Conservation (phyloP, 1,140 invertebrate species). For the Papilio polytes region DNA sequence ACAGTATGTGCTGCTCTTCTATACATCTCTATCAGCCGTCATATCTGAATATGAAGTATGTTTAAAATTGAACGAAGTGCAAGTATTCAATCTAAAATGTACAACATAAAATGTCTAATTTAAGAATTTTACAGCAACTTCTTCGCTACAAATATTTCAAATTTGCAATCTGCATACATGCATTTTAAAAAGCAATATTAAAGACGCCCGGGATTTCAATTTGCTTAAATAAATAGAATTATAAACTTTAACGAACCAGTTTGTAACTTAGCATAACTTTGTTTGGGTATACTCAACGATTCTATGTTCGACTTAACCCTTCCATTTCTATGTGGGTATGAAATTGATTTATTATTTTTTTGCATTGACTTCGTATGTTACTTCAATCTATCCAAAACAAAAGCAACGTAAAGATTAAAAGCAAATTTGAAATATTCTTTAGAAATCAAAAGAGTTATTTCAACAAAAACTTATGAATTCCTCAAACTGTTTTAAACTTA, state of each 20-base stretch:
- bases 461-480: background rate
- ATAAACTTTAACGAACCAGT: background rate
- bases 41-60: no score
- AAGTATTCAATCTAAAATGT: background rate
- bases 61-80: no score
- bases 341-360: no score
- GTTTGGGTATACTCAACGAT: background rate
- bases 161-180: background rate
- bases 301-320: background rate
- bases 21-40: no score
- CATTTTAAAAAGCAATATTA: constrained; percentile 9
- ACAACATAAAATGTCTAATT: background rate
- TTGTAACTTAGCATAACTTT: background rate
- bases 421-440: background rate
- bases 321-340: no score
- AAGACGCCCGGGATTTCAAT: background rate
- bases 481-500: background rate
- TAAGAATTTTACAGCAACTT: background rate
- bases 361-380: no score
- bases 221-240: constrained; percentile 4
- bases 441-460: background rate
- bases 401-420: background rate
- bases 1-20: no score
- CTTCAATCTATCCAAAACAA: background rate
- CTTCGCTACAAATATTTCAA: background rate